Base-by-base conservation (phyloP, 2,113 vertebrate species). In the Naja naja region DNA sequence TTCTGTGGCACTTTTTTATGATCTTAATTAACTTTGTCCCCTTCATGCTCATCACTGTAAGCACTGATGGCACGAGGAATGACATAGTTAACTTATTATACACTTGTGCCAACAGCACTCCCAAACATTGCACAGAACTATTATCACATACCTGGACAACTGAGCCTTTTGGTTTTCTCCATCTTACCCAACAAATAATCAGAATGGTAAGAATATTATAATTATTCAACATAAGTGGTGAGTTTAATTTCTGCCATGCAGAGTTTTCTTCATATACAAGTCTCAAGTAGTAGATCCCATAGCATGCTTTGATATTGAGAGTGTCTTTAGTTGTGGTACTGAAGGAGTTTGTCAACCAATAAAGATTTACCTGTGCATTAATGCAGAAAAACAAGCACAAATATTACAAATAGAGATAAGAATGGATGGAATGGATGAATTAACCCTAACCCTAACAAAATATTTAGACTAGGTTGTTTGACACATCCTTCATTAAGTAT, bases 11-110 rank as follows among this genome's bases (percentile, higher is more conserved):
- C 88, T 91, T 94, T 95, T 96, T 95, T 94, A 94, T 94, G 93
- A 97, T 96, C 96, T 91, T 95, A 96, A 95, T 95, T 96, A 93
- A 85, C 49, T 95, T 94, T 94, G 53, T 27, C n/a, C 53, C 93
- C 54, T n/a, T 1, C 93, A 64, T 85, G 88, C 16, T 95, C 91
- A 94, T 92, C 64, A 95, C 20, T 92, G 89, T 47, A 92, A 96
- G 89, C 16, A 90, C 60, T 9, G 60, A 95, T 58, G 89, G 34
- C 92, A 45, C 4, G 7, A 92, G 49, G 9, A 94, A 85, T 88
- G 55, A 95, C 95, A 86, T 5, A 95, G 85, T 90, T 89, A 90
- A 64, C 0, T 53, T 91, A 88, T 91, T 89, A 94, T 47, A 81
- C 60, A 90, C 56, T 47, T 91, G 47, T 69, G 94, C 91, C 53